A percentile compares a stretch with the other conserved stretches of the same genome.
Evolutionary conservation across 2,797 vertebrate genomes (phyloP).

Genomic region (Lithobates pipiens): DNA sequence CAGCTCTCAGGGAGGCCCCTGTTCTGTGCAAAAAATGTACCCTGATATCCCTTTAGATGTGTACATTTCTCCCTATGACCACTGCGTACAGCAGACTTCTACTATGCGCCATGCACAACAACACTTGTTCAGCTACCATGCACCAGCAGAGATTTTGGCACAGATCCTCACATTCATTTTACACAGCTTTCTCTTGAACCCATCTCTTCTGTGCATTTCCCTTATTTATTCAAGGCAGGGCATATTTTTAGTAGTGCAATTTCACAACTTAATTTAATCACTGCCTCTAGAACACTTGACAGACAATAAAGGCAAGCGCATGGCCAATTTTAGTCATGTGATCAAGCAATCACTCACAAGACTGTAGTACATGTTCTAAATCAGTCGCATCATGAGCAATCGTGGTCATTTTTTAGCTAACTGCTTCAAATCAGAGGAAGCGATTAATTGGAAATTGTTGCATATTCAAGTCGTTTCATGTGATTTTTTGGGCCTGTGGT

Average conservation of each 20-base stretch:
- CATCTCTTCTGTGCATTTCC: too few relatives aligned
- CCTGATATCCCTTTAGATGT: not conserved
- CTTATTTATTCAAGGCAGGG: not conserved
- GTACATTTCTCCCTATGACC: not conserved
- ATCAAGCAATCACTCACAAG: too few relatives aligned
- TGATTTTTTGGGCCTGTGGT: too few relatives aligned
- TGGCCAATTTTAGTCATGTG: too few relatives aligned
- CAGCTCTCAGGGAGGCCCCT: constrained; percentile 18
- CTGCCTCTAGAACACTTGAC: not conserved
- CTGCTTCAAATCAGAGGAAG: too few relatives aligned
- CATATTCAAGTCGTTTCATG: too few relatives aligned
- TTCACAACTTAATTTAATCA: not conserved
- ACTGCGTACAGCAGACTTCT: not conserved
- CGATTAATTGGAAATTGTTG: too few relatives aligned
- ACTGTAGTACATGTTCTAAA: too few relatives aligned
- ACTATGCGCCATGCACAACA: not conserved
- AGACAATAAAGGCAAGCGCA: not conserved
- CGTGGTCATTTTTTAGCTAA: too few relatives aligned
- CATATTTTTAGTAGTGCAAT: too few relatives aligned
- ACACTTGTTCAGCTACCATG: not conserved
- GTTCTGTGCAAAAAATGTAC: not conserved
- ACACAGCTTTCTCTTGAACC: too few relatives aligned
- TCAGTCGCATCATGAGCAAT: too few relatives aligned
- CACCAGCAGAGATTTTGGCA: not conserved
- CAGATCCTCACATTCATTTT: not conserved